Conservation (phyloP, 2,888 invertebrate species). For the Plebejus melissa region DNA sequence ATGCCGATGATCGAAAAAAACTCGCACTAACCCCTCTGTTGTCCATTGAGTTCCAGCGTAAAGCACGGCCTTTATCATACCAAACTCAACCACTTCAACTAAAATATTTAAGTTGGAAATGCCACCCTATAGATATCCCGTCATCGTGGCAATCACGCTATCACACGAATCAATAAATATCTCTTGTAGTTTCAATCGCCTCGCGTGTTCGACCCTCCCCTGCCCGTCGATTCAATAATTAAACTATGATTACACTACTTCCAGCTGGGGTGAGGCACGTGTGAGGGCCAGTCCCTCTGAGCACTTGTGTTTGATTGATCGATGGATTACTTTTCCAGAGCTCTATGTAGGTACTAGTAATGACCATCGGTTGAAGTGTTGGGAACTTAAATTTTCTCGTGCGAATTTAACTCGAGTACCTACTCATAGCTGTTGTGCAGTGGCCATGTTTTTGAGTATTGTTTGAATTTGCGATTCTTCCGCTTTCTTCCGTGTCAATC, state of each 20-base stretch:
- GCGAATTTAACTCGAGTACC: not conserved
- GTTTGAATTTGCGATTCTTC: no score
- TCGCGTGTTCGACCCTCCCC: not conserved
- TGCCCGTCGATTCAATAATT: constrained; percentile 17
- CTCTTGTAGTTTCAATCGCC: not conserved
- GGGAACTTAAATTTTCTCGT: not conserved
- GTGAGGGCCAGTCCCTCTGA: constrained; percentile 29
- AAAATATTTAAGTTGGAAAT: not conserved
- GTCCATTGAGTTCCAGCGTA: not conserved
- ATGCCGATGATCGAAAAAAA: no score
- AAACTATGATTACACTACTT: constrained; percentile 15
- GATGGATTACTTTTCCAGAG: constrained; percentile 20
- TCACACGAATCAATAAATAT: constrained; percentile 6
- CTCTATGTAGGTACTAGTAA: not conserved
- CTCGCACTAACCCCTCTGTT: no score
- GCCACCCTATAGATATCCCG: no score
- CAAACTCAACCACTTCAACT: not conserved
- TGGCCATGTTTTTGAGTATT: no score
- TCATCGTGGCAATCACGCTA: not conserved
- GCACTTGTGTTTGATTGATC: constrained; percentile 23
- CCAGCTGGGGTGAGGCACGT: constrained; percentile 19
- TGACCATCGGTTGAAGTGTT: not conserved
- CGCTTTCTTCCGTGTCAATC: no score
- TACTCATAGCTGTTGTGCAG: no score
- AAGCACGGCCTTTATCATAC: no score